These are phyloP conservation scores for Microtus pennsylvanicus DNA, from an alignment of 2,113 vertebrate species.

Conservation along the genomic window DNA sequence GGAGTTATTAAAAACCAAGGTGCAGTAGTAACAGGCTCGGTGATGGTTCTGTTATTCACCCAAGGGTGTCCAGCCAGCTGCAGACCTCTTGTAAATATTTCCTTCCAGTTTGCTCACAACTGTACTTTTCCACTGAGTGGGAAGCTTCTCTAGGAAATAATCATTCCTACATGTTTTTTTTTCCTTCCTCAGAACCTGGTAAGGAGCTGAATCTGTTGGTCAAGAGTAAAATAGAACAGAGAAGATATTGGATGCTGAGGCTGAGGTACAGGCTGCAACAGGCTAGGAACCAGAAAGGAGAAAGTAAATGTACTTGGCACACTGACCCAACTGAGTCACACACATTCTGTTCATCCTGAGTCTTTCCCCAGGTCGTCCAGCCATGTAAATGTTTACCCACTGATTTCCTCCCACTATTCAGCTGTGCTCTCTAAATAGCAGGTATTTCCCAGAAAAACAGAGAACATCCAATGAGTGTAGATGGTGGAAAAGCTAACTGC, in stretches of 20 bases:
- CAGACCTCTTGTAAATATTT: background rate
- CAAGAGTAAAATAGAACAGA: background rate
- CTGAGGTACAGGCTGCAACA: background rate
- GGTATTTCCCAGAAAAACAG: background rate
- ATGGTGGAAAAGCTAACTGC: background rate
- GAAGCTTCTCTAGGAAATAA: background rate
- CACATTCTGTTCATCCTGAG: slow-evolving; percentile 8
- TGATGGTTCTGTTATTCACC: background rate
- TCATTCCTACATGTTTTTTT: background rate
- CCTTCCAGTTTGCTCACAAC: background rate
- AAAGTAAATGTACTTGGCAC: background rate
- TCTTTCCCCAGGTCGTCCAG: slow-evolving; percentile 1
- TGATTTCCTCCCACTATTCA: background rate
- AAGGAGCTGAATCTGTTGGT: background rate
- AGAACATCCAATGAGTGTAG: background rate
- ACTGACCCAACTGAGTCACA: background rate
- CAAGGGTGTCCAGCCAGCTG: background rate
- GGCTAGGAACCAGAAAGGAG: background rate
- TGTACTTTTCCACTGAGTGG: background rate
- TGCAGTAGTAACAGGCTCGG: background rate
- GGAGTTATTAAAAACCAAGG: background rate
- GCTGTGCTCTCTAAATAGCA: background rate
- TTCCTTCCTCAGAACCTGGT: background rate
- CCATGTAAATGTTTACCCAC: background rate
- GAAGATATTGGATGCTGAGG: background rate